Conservation (phyloP, 2,888 invertebrate genomes). For the Drosophila anomelani region DNA sequence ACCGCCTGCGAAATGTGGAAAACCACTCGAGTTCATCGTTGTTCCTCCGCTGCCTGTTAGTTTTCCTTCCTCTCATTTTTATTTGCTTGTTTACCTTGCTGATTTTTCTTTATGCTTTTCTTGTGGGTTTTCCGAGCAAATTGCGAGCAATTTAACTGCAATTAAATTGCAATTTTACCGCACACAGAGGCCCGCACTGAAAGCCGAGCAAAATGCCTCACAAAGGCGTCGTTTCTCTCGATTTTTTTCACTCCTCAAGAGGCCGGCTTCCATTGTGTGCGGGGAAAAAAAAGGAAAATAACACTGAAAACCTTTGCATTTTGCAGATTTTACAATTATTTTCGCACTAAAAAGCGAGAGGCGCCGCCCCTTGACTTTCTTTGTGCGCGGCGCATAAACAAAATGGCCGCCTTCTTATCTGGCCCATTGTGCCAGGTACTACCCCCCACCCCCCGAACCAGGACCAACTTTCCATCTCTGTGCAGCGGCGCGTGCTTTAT, state of each 20-base stretch:
- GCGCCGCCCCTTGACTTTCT: constrained; percentile 66
- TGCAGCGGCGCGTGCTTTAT: constrained; percentile 64
- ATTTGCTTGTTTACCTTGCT: constrained; percentile 52
- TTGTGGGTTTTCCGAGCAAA: constrained; percentile 52
- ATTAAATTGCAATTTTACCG: constrained; percentile 78
- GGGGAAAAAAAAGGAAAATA: constrained; percentile 28
- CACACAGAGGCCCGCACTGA: constrained; percentile 52
- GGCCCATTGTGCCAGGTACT: constrained; percentile 35
- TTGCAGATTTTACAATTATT: constrained; percentile 71
- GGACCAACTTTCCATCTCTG: constrained; percentile 21
- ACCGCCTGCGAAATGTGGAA: constrained; percentile 66
- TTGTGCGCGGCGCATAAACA: constrained; percentile 67
- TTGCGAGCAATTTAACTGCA: constrained; percentile 81
- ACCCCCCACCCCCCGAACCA: constrained; percentile 1
- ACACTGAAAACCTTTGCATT: constrained; percentile 58
- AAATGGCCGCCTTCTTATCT: constrained; percentile 70
- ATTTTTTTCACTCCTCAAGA: constrained; percentile 24
- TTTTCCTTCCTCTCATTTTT: constrained; percentile 21
- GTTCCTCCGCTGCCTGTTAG: constrained; percentile 17
- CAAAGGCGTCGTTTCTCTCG: constrained; percentile 52
- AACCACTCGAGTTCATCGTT: constrained; percentile 48
- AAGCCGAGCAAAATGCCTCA: constrained; percentile 47
- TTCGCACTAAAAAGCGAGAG: constrained; percentile 72
- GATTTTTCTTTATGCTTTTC: constrained; percentile 51
- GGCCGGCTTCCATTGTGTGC: constrained; percentile 47